A percentile compares a stretch with the other conserved stretches of the same genome.
phyloP scores from a whole-genome alignment of 2,113 vertebrate species.

The Vanacampus margaritifer region DNA sequence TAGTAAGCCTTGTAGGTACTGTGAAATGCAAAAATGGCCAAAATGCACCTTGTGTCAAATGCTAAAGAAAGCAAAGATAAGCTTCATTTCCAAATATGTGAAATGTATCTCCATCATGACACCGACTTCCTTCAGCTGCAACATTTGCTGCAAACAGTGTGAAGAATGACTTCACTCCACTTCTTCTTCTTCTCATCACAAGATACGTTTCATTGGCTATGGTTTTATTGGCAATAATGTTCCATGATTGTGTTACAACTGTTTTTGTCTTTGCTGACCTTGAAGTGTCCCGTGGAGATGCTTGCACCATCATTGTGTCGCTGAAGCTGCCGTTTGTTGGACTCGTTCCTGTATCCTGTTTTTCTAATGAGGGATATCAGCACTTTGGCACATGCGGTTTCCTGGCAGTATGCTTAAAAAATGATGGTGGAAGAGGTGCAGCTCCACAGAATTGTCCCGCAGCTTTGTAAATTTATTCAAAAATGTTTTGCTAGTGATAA shows the following conservation, averaged over 20 bases:
- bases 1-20: no score
- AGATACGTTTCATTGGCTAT: constrained; percentile 30
- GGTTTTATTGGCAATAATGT: constrained; percentile 30
- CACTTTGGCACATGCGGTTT: constrained; percentile 64
- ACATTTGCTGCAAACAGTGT: constrained; percentile 54
- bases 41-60: neutral
- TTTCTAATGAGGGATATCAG: constrained; percentile 73
- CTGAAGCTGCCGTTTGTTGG: constrained; percentile 56
- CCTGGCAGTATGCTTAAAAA: constrained; percentile 61
- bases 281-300: constrained; percentile 57
- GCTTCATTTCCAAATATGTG: constrained; percentile 43
- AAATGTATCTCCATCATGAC: constrained; percentile 26
- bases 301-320: constrained; percentile 52
- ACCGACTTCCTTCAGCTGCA: constrained; percentile 46
- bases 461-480: neutral
- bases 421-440: constrained; percentile 54
- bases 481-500: constrained; percentile 49
- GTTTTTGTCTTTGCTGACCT: constrained; percentile 59
- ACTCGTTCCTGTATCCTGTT: constrained; percentile 66
- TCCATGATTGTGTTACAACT: constrained; percentile 43
- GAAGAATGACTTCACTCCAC: constrained; percentile 22
- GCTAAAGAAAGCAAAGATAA: constrained; percentile 28
- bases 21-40: no score
- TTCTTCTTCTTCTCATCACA: constrained; percentile 16
- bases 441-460: constrained; percentile 54